Conservation (phyloP, 2,113 vertebrate genomes). For the Pelvicachromis taeniatus region DNA sequence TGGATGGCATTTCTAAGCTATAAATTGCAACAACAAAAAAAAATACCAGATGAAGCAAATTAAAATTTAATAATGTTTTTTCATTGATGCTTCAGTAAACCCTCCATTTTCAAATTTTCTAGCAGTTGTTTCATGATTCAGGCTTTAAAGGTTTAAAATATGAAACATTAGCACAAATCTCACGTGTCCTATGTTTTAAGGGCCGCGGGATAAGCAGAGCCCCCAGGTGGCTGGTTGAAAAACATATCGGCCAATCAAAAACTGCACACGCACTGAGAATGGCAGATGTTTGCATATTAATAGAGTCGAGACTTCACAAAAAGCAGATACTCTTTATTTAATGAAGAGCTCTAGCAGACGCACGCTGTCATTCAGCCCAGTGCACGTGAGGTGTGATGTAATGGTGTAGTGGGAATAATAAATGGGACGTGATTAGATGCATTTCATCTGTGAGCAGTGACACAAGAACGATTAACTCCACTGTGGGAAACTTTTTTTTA, state of each 20-base stretch:
- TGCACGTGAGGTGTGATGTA: neutral
- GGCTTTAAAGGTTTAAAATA: neutral
- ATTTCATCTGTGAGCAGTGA: neutral
- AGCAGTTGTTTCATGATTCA: neutral
- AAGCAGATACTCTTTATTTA: neutral
- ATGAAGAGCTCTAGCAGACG: neutral
- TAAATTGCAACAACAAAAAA: neutral
- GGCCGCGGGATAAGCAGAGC: neutral
- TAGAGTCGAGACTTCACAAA: neutral
- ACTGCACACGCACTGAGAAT: neutral
- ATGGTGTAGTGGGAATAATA: neutral
- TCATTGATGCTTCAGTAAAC: neutral
- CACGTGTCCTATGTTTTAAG: rapidly evolving
- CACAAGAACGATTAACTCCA: neutral
- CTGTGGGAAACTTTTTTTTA: neutral
- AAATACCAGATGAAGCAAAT: neutral
- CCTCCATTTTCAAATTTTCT: rapidly evolving
- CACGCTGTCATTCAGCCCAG: neutral
- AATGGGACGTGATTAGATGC: neutral
- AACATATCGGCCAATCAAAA: neutral
- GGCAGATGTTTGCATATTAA: neutral
- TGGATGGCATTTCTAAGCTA: neutral
- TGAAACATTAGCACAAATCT: neutral
- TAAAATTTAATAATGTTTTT: neutral
- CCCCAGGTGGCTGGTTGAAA: neutral